Base-by-base conservation (phyloP, 2,113 vertebrate species). In the Pedetes capensis region DNA sequence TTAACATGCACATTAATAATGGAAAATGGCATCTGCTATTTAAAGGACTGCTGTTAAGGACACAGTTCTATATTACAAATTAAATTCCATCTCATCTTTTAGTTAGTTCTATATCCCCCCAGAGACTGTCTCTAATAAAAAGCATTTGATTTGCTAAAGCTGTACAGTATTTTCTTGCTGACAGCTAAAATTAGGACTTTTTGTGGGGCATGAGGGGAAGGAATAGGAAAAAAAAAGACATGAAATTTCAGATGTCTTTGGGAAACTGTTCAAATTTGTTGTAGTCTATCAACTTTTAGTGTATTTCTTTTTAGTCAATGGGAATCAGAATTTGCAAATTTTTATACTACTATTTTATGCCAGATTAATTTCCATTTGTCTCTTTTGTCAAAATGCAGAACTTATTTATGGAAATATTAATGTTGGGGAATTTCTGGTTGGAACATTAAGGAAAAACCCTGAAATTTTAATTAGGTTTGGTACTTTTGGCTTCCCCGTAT, bases 81-180 rank as follows among this genome's bases (percentile, higher is more conserved):
- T 98, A 98, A 97, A 98, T 98, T 98, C 86, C 79, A 97, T 97
- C 95, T 98, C 97, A 97, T 97, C 95, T 97, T 98, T 98, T 95
- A 95, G 93, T 96, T 97, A 97, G 91, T 82, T 96, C 78, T 47
- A 68, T 94, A 96, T 87, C 87, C 97, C 92, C 97, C 93, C 89
- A 93, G 96, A 98, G 95, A 95, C 42, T 75, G 23, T 66, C 95
- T 97, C 96, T 93, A 97, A 96, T 97, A 95, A 96, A 97, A 98
- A 96, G 74, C 85, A 96, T 97, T 97, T 98, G 94, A 95, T 97
- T 98, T 97, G 75, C 89, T 97, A 84, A 94, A 90, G 68, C 64
- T 95, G 42, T 95, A 94, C 87, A 96, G 20, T 74, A 82, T 97
- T 98, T 98, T 97, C 94, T 97, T 97, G 96, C 89, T 97, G 91